phyloP scores from a whole-genome alignment of 2,888 invertebrate genomes.

The Aricia artaxerxes region DNA sequence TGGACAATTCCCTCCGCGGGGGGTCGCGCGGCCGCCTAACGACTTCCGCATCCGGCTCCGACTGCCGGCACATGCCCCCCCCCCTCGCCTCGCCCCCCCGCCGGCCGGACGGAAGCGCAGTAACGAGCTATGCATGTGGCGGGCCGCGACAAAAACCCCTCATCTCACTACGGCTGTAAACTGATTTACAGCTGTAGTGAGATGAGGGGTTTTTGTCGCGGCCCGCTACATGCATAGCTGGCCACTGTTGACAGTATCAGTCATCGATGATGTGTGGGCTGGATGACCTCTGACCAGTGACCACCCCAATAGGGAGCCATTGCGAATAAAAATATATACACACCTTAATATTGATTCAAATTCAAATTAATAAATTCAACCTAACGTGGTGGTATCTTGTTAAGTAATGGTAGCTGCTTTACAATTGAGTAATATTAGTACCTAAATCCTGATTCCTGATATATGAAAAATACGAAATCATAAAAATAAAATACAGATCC shows the following conservation, averaged over 20 bases:
- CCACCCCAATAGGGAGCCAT: background rate
- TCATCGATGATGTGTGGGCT: background rate
- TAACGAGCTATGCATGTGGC: constrained; percentile 13
- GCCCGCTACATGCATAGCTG: too few relatives aligned
- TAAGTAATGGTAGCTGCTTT: too few relatives aligned
- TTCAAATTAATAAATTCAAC: too few relatives aligned
- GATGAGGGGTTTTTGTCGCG: too few relatives aligned
- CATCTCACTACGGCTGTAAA: background rate
- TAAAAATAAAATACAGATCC: too few relatives aligned
- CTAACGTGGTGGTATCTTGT: too few relatives aligned
- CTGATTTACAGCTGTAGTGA: too few relatives aligned
- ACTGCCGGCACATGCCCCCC: constrained; percentile 40
- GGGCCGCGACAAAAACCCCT: background rate
- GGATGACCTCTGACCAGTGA: background rate
- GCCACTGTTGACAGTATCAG: background rate
- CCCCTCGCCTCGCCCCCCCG: background rate
- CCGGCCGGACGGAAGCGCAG: constrained; percentile 21
- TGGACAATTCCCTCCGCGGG: constrained; percentile 37
- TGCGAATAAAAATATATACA: background rate
- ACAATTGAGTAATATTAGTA: too few relatives aligned
- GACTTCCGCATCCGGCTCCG: constrained; percentile 66
- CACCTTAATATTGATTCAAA: background rate
- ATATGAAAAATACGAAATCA: too few relatives aligned
- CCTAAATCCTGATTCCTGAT: too few relatives aligned
- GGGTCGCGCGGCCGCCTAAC: constrained; percentile 53